Base-by-base conservation (phyloP, 1,140 invertebrate genomes). In the Ctenoplectra terminalis region DNA sequence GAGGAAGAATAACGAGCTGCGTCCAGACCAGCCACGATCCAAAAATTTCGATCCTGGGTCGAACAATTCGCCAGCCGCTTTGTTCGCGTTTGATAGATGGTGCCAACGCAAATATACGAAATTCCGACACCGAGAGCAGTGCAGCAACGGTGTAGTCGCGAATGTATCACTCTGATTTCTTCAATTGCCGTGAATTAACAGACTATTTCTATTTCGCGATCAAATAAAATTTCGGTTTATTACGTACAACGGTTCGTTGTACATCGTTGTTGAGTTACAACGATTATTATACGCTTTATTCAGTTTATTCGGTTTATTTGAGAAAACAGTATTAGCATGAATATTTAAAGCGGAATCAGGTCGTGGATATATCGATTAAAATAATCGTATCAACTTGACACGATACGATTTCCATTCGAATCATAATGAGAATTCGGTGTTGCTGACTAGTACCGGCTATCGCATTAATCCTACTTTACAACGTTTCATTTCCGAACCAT, bases 21-120 rank as follows among this genome's bases (percentile, higher is more conserved):
- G 75, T 69, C 46, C 46, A 72, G 29, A 31, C 56, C 46, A 72
- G 58, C 43, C 58, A 52, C 23, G 69, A 69, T 31, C 69, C 81
- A 76, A 87, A 73, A 77, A 79, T 83, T 73, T 87, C n/a, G n/a
- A n/a, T n/a, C 81, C 84, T 73, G 81, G 75, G 83, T 87, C 81
- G 85, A 74, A 87, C 85, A 79, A 88, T 88, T 87, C 85, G 63
- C 70, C 58, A 46, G 70, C 73, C 86, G 83, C 87, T 88, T 88
- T 88, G 87, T 88, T 86, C 79, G 37, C 56, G 73, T 71, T 88
- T 88, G 81, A 88, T 88, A 82, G 87, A 86, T 88, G 83, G 76
- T 50, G 81, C 31, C 72, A 74, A 26, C 54, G 77, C 50, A 83
- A 87, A 87, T 80, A 73, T 71, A 69, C 78, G 85, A 74, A 63